Percentiles rank a stretch among this genome's conserved stretches.
These are phyloP conservation scores for Chromis chromis DNA, from an alignment of 2,797 vertebrate species.

Conservation along the genomic window DNA sequence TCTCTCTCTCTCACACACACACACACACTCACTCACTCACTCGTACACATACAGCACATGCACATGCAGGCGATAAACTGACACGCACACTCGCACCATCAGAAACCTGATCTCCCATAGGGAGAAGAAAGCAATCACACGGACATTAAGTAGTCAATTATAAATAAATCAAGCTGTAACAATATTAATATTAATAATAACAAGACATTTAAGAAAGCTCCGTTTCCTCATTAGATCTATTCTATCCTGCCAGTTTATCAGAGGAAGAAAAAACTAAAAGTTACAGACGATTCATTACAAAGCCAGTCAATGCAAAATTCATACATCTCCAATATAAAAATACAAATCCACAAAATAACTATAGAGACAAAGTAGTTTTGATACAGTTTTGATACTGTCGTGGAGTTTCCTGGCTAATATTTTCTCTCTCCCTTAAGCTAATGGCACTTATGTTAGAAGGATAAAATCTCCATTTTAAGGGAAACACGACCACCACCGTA, in stretches of 20 bases:
- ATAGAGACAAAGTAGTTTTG: conserved; percentile 84
- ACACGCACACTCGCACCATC: conserved; percentile 69
- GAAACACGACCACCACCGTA: conserved; percentile 66
- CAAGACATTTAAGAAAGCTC: conserved; percentile 81
- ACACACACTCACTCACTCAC: conserved; percentile 16
- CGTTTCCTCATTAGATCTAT: conserved; percentile 69
- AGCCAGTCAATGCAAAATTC: conserved; percentile 86
- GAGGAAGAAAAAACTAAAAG: conserved; percentile 70
- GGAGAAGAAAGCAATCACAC: conserved; percentile 87
- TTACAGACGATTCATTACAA: conserved; percentile 84
- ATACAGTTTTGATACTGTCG: conserved; percentile 80
- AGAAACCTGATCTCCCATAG: conserved; percentile 85
- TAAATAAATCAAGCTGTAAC: conserved; percentile 83
- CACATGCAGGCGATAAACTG: conserved; percentile 81
- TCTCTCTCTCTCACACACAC: conserved; percentile 16
- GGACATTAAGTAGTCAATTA: conserved; percentile 77
- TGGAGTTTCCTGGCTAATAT: conserved; percentile 82
- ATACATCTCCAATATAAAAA: conserved; percentile 89
- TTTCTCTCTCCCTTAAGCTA: conserved; percentile 81
- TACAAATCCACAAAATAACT: conserved; percentile 90
- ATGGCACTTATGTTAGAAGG: conserved; percentile 88
- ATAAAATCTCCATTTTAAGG: conserved; percentile 77
- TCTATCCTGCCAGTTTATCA: conserved; percentile 67
- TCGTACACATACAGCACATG: conserved; percentile 64
- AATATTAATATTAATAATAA: conserved; percentile 78